Evolutionary conservation across 2,888 invertebrate species (phyloP), one percentile per base, ranked within the genome.

Genomic region (Laothoe populi): DNA sequence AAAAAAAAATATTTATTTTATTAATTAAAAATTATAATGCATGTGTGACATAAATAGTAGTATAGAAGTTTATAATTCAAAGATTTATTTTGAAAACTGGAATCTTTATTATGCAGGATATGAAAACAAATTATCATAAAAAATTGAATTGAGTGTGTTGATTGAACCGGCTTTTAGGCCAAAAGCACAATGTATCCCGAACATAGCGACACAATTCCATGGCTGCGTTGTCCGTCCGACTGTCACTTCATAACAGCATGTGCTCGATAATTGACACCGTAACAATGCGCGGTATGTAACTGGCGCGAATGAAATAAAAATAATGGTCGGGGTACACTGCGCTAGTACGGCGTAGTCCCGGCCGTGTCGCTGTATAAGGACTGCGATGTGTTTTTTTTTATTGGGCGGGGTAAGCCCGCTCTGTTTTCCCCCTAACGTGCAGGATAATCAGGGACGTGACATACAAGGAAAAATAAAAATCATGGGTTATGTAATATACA

Each of bases 251-350:
- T 53, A 65, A 42, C 57, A 59, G 61, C 59, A 57, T 65, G 57
- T 62, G 64, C 65, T 59, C 67, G 40, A 70, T 78, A 78, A 82
- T 81, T 77, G 79, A 78, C 76, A 71, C 65, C 64, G 70, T 69
- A 79, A 79, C 75, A 81, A 79, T 75, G 67, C 64, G 35, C 40
- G 61, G 24, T 65, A 69, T 76, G 72, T 73, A 74, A 72, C 74
- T 62, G 64, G 49, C 60, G 64, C 44, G 63, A 69, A 70, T 66
- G 65, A 65, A 69, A 70, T 68, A 70, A 66, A 73, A 69, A 64
- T 65, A 69, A 59, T 59, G 59, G 13, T 8, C 1, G 31, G 42
- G n/a, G 11, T n/a, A 44, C 59, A 59, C 16, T 59, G 11, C 16
- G 44, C 7, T 26, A n/a, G n/a, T 42, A 24, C 40, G 40, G 42